Conservation (phyloP, 2,113 vertebrate species). For the Campylomormyrus numenius region DNA sequence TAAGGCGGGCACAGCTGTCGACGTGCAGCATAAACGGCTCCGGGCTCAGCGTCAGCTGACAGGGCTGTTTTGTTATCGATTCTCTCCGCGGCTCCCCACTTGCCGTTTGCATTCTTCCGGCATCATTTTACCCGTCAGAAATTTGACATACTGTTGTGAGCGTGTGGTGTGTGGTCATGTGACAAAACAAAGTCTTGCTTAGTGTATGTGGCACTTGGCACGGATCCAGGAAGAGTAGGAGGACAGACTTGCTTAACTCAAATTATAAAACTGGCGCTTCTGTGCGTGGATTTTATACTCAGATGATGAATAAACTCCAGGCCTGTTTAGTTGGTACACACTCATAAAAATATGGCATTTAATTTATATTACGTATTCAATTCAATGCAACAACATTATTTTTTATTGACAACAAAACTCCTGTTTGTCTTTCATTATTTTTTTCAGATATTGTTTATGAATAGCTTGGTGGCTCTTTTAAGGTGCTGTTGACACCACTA, state of each 20-base stretch:
- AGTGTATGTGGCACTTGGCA: neutral
- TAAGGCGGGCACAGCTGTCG: slow-evolving; percentile 55
- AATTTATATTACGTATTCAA: neutral
- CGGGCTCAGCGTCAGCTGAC: slow-evolving; percentile 49
- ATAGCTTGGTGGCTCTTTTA: neutral
- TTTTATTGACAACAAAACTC: neutral
- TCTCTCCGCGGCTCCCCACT: neutral
- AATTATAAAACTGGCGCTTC: neutral
- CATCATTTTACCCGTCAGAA: neutral
- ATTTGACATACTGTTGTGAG: neutral
- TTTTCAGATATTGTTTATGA: neutral
- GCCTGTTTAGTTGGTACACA: neutral
- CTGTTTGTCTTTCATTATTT: neutral
- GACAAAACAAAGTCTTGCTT: neutral
- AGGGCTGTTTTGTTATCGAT: slow-evolving; percentile 16
- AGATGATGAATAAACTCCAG: neutral
- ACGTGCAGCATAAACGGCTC: slow-evolving; percentile 43
- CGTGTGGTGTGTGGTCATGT: neutral
- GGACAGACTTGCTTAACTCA: neutral
- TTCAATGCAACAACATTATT: neutral
- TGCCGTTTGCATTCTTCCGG: neutral
- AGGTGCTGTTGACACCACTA: neutral
- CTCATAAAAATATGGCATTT: neutral
- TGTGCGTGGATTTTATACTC: neutral
- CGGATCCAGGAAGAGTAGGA: neutral